Percentiles rank a stretch among this genome's conserved stretches.
phyloP scores from a whole-genome alignment of 2,113 vertebrate genomes.

The Petrocephalus zakoni region DNA sequence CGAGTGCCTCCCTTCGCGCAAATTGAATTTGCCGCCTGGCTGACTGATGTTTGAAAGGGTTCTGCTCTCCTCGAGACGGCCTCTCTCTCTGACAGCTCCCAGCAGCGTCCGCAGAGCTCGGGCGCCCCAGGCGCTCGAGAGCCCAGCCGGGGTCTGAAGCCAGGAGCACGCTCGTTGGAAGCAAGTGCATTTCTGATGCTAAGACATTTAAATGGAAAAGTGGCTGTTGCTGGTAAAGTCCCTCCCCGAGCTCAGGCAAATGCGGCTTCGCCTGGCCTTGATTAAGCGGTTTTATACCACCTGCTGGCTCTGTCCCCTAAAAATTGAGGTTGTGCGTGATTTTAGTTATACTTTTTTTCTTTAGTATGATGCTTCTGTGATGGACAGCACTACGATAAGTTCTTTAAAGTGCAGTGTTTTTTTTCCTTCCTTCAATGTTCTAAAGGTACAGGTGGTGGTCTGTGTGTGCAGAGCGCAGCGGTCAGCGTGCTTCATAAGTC shows the following conservation, averaged over 20 bases:
- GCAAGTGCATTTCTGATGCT: background rate
- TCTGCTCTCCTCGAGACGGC: background rate
- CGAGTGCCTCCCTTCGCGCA: slow-evolving; percentile 2
- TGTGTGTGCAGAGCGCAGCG: background rate
- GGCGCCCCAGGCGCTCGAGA: background rate
- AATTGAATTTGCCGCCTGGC: slow-evolving; percentile 18
- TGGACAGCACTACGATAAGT: background rate
- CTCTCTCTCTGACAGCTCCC: background rate
- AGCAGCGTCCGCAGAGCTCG: background rate
- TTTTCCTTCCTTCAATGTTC: background rate
- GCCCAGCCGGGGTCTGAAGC: background rate
- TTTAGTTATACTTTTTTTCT: background rate
- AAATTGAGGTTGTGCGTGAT: background rate
- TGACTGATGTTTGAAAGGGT: slow-evolving; percentile 11
- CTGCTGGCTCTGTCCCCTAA: background rate
- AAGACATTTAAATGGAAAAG: background rate
- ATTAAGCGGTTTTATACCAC: background rate
- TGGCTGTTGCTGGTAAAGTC: background rate
- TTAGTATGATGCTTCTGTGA: background rate
- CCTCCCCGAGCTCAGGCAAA: no score
- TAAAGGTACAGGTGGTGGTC: background rate
- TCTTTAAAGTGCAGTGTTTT: background rate
- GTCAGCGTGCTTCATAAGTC: background rate
- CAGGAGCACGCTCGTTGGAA: background rate
- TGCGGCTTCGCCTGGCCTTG: background rate